Conservation (phyloP, 2,797 vertebrate species). For the Leptodactylus fallax region DNA sequence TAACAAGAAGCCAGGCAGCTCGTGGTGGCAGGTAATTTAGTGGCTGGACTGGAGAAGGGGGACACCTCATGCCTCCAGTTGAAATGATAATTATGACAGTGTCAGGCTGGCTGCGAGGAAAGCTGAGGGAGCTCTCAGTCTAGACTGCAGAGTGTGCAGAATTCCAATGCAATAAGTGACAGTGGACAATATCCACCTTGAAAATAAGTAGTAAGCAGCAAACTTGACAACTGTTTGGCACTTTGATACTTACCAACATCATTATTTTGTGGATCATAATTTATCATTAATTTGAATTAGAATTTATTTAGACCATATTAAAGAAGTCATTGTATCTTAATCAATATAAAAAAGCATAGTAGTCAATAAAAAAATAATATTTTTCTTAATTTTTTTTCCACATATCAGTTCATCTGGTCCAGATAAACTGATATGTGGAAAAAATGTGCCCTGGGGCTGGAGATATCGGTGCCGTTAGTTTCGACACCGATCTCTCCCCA, state of each 20-base stretch:
- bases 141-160: constrained; percentile 71
- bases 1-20: constrained; percentile 43
- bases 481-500: no score
- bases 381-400: no score
- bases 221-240: background rate
- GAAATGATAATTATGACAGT: constrained; percentile 70
- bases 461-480: no score
- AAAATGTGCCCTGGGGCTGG: no score
- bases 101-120: constrained; percentile 66
- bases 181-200: constrained; percentile 38
- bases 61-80: constrained; percentile 64
- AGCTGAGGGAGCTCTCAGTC: constrained; percentile 70
- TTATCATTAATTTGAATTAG: background rate
- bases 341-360: background rate
- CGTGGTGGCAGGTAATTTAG: constrained; percentile 58
- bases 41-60: constrained; percentile 60
- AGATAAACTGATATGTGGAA: no score
- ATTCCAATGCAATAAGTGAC: constrained; percentile 70
- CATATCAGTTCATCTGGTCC: no score
- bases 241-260: background rate
- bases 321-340: background rate
- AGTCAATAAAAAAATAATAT: background rate
- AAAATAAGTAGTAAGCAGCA: background rate
- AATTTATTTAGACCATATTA: background rate
- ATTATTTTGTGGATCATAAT: background rate